Conservation (phyloP, 2,113 vertebrate species). For the Rhabdornis inornatus region DNA sequence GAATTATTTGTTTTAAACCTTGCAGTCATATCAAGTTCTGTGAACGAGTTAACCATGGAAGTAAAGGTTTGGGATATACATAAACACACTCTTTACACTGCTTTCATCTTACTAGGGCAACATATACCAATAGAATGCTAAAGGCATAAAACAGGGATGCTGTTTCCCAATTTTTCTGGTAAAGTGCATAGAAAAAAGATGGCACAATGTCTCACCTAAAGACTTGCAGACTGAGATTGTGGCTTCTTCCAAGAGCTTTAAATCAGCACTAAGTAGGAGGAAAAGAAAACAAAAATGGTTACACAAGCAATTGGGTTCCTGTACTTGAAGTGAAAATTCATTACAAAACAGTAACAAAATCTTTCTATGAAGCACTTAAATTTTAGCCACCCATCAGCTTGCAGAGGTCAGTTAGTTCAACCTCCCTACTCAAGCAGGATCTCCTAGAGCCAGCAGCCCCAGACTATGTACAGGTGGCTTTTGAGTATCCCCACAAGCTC, state of each 20-base stretch:
- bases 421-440: not conserved
- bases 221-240: slow-evolving; percentile 88
- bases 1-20: not conserved
- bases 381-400: not conserved
- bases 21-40: not conserved
- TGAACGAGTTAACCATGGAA: not conserved
- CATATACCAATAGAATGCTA: not conserved
- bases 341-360: not conserved
- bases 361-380: not conserved
- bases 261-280: slow-evolving; percentile 76
- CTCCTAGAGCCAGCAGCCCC: not conserved
- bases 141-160: not conserved
- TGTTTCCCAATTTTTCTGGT: not conserved
- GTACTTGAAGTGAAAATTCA: not conserved
- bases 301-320: not conserved
- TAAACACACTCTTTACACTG: not conserved
- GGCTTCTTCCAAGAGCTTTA: slow-evolving; percentile 91
- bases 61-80: not conserved
- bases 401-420: not conserved
- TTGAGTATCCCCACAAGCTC: not conserved
- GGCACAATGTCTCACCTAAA: slow-evolving; percentile 78
- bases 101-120: not conserved
- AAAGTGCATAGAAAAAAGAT: not conserved
- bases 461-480: fast-evolving
- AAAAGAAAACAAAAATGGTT: not conserved